Evolutionary conservation across 2,888 invertebrate genomes (phyloP).

Genomic region (Embidobia sp.): DNA sequence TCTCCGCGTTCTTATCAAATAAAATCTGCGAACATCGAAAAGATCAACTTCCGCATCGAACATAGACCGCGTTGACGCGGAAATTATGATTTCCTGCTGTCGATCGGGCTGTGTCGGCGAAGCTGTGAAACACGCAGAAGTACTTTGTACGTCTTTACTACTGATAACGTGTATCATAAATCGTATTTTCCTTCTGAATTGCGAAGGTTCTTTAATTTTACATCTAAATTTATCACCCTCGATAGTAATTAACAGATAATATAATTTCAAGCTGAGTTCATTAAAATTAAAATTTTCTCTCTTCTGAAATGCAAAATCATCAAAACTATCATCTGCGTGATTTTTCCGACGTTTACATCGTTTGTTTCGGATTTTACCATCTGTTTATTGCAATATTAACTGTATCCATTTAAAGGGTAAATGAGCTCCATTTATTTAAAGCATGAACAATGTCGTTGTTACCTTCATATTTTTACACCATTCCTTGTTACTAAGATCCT

Average conservation of each 20-base stretch:
- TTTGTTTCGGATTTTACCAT: too few species aligned
- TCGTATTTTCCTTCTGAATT: slow-evolving; percentile 15
- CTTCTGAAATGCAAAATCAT: too few species aligned
- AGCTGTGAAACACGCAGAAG: slow-evolving; percentile 38
- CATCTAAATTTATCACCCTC: slow-evolving; percentile 25
- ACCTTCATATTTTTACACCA: slow-evolving; percentile 6
- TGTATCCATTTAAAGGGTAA: not conserved
- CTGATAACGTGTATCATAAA: slow-evolving; percentile 23
- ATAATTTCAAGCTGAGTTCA: too few species aligned
- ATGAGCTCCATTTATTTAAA: not conserved
- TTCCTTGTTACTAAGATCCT: slow-evolving; percentile 12
- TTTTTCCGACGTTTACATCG: too few species aligned
- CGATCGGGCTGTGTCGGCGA: slow-evolving; percentile 45
- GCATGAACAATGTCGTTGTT: not conserved
- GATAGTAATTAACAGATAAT: too few species aligned
- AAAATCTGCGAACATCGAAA: slow-evolving; percentile 49
- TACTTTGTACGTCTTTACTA: slow-evolving; percentile 17
- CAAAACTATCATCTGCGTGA: too few species aligned
- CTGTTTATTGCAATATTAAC: slow-evolving; percentile 9
- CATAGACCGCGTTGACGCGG: slow-evolving; percentile 60
- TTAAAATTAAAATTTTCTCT: too few species aligned
- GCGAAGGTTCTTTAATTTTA: slow-evolving; percentile 15
- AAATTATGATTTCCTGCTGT: slow-evolving; percentile 64
- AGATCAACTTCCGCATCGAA: slow-evolving; percentile 59
- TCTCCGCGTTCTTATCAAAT: slow-evolving; percentile 36